Percentiles rank a stretch among this genome's conserved stretches.
Conservation (phyloP, 2,797 vertebrate genomes). For the Peromyscus nudipes region DNA sequence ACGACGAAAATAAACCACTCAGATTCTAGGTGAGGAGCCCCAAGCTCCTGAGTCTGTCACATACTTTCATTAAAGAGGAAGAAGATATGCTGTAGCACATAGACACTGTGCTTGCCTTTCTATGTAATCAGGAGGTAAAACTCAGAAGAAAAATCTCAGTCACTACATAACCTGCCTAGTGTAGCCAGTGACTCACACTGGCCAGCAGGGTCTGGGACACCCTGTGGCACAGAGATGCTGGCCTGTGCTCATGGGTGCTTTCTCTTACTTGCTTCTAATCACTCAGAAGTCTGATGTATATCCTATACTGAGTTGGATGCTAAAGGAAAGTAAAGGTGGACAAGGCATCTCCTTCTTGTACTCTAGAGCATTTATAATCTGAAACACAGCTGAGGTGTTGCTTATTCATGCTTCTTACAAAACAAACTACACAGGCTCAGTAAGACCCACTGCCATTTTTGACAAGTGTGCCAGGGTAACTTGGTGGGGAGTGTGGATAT, state of each 20-base stretch:
- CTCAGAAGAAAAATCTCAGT: not conserved
- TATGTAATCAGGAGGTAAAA: not conserved
- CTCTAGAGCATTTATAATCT: slow-evolving; percentile 5
- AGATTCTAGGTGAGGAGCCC: not conserved
- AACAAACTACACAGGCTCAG: not conserved
- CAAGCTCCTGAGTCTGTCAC: not conserved
- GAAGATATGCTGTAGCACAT: not conserved
- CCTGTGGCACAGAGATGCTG: not conserved
- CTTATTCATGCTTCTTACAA: not conserved
- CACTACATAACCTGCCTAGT: not conserved
- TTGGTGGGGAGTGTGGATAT: not conserved
- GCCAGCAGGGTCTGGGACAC: not conserved
- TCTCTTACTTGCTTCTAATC: not conserved
- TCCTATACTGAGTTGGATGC: not conserved
- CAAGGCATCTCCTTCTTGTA: not conserved
- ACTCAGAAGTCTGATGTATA: not conserved
- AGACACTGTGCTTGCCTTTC: not conserved
- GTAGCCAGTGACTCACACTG: not conserved
- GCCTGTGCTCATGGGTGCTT: too few species aligned
- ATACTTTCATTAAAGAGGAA: not conserved
- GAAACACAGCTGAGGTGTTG: not conserved
- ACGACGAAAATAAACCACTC: not conserved
- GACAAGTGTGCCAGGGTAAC: not conserved
- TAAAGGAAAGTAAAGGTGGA: not conserved
- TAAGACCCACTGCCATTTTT: not conserved